Base-by-base conservation (phyloP, 2,888 invertebrate genomes). In the Papilio elwesi region DNA sequence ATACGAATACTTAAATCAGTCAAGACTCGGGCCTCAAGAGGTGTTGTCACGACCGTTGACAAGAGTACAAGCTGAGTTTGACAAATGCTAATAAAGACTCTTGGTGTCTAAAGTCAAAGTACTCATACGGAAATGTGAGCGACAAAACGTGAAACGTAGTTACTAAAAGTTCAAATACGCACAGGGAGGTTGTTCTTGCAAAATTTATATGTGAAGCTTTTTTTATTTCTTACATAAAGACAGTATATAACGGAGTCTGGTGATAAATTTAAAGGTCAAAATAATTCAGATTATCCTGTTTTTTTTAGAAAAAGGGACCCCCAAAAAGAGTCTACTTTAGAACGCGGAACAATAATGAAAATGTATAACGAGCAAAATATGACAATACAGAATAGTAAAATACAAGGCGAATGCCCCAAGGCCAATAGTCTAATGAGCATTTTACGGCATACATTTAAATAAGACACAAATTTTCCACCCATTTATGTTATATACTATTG, bases 351-450 rank as follows among this genome's bases (percentile, higher is more conserved):
- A 76, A 71, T 74, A 75, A 75, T 75, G 71, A 76, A 74, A 76
- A 78, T 76, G 74, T 76, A 76, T 78, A 79, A 81, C 77, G 79
- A 67, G 52, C 13, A 52, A 67, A 71, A 67, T 71, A 67, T 71
- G 71, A 71, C 67, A 71, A 47, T 62, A 71, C 57, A 16, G 71
- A 62, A 71, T 67, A 71, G 55, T 66, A 66, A 43, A 38, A 48
- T 62, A 71, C 71, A 63, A 63, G 70, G 81, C 75, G 81, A 86
- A 68, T 64, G 68, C 63, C 92, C 91, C 81, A 83, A 82, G 91
- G 93, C 91, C n/a, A 87, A 49, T 88, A 89, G 89, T 89, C 93
- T 93, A 93, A 93, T 92, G 93, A 93, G 93, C 92, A 90, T 92
- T 92, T 92, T 91, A 92, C 88, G 85, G 84, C 87, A 88, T 92